Percentiles rank a stretch among this genome's conserved stretches.
These are phyloP conservation scores for Notodromas monacha DNA, from an alignment of 2,888 invertebrate species.

Conservation along the genomic window DNA sequence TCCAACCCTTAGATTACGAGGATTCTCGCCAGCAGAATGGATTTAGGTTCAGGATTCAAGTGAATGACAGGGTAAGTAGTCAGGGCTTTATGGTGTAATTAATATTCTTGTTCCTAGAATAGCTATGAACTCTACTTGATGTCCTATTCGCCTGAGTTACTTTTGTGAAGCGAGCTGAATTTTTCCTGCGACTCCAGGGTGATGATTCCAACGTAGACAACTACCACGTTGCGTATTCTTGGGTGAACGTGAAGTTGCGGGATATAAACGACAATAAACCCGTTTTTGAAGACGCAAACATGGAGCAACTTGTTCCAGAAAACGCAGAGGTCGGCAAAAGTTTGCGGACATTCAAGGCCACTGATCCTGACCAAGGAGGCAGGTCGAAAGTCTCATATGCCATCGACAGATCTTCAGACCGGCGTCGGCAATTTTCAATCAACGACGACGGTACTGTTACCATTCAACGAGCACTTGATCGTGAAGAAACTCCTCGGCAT, in stretches of 20 bases:
- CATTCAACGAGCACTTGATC: slow-evolving; percentile 61
- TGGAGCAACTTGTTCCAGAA: slow-evolving; percentile 64
- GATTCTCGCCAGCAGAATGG: slow-evolving; percentile 77
- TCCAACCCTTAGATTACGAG: slow-evolving; percentile 77
- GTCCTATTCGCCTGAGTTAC: no score
- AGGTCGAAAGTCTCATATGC: slow-evolving; percentile 55
- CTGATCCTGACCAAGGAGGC: slow-evolving; percentile 78
- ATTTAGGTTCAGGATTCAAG: slow-evolving; percentile 51
- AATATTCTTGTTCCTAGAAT: no score
- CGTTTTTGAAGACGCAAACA: slow-evolving; percentile 65
- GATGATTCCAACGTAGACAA: slow-evolving; percentile 87
- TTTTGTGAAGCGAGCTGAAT: no score
- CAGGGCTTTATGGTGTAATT: no score
- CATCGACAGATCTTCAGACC: slow-evolving; percentile 64
- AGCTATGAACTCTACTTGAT: no score
- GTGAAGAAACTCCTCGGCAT: slow-evolving; percentile 77
- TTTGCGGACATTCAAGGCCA: slow-evolving; percentile 71
- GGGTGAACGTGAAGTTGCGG: slow-evolving; percentile 64
- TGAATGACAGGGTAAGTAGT: slow-evolving; percentile 11
- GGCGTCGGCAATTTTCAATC: slow-evolving; percentile 70
- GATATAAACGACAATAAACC: slow-evolving; percentile 88
- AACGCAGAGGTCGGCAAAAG: slow-evolving; percentile 65
- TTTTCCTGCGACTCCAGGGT: no score
- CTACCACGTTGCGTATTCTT: slow-evolving; percentile 78
- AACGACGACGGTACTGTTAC: slow-evolving; percentile 79